Conservation (phyloP, 2,888 invertebrate species). For the Abrostola tripartita region DNA sequence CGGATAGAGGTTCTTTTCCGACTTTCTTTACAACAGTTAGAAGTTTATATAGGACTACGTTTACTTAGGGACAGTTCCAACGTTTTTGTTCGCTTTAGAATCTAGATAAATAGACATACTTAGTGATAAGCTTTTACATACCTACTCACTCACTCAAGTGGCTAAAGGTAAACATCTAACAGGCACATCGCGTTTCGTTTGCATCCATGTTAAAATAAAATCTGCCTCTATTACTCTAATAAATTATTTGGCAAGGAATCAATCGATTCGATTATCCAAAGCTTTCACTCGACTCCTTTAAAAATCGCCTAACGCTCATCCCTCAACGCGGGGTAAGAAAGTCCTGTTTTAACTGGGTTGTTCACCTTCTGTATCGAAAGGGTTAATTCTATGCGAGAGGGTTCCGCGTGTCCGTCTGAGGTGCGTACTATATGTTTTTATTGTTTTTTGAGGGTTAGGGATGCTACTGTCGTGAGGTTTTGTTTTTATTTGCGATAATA, state of each 20-base stretch:
- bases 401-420: slow-evolving; percentile 78
- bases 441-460: slow-evolving; percentile 74
- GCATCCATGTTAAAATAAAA: too few species aligned
- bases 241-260: too few species aligned
- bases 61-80: too few species aligned
- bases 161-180: too few species aligned
- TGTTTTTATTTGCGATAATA: slow-evolving; percentile 63
- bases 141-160: too few species aligned
- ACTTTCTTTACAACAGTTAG: too few species aligned
- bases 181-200: too few species aligned
- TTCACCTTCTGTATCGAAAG: slow-evolving; percentile 85
- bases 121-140: too few species aligned
- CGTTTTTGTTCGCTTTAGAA: too few species aligned
- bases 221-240: too few species aligned
- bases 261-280: not conserved
- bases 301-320: slow-evolving; percentile 59
- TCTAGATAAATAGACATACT: too few species aligned
- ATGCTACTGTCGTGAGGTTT: slow-evolving; percentile 66
- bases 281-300: not conserved
- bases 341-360: slow-evolving; percentile 83
- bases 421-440: slow-evolving; percentile 79
- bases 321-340: slow-evolving; percentile 65
- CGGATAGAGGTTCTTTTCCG: not conserved
- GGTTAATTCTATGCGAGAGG: slow-evolving; percentile 83
- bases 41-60: too few species aligned